Evolutionary conservation across 2,797 vertebrate species (phyloP), one percentile per base, ranked within the genome.

Genomic region (Malurus splendens): DNA sequence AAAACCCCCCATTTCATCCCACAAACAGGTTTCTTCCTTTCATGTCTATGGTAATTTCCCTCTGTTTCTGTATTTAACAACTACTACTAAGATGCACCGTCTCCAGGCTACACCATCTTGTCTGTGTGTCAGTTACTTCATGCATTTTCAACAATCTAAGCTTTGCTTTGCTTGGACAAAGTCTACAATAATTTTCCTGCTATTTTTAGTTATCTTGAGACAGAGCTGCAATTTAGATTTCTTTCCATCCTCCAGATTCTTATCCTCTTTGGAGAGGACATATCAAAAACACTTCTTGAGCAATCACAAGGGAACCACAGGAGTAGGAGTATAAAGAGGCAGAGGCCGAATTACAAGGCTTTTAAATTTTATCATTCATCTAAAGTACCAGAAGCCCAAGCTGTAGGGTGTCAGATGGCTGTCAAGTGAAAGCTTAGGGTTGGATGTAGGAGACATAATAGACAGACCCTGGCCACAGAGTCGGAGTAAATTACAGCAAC

Each of bases 181-280:
- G 56, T 48, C 66, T 81, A 89, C 55, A 72, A 59, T 76, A 83
- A 94, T 93, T 94, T 93, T 70, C 87, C 45, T 66, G 56, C 77
- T 91, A 94, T 87, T 93, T 88, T 94, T 83, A 88, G 86, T 0
- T 6, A 89, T 70, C 55, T 78, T 11, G 11, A 87, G 74, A 87
- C 60, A 92, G 80, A 91, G 56, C 14, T 93, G 80, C 64, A 87
- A 90, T 92, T 94, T 91, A 82, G 79, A 85, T 79, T 89, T 94
- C 89, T 90, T 76, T 90, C 74, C 51, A 88, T 82, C 81, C 60
- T 90, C 67, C 94, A 87, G 85, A 92, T 86, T 92, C 66, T 87
- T 85, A 89, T 81, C 77, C 73, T 78, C 13, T 86, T 89, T 75
- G 62, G 71, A 83, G 36, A 91, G 55, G 61, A 82, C 17, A 14